Percentiles rank a stretch among this genome's conserved stretches.
These are phyloP conservation scores for Hyperoplus immaculatus DNA, from an alignment of 2,797 vertebrate genomes.

Conservation along the genomic window DNA sequence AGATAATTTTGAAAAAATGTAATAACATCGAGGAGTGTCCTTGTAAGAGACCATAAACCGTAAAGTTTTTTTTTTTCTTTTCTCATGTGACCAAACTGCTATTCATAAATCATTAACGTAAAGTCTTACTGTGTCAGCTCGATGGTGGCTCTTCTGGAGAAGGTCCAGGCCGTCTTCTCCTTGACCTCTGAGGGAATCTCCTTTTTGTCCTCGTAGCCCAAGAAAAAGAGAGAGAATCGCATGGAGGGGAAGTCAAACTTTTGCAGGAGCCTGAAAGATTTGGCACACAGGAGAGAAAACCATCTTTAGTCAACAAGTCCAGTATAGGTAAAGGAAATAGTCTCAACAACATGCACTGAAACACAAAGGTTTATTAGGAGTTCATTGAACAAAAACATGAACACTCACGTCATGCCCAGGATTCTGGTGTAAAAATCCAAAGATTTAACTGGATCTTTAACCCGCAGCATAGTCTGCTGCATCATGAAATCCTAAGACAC, in stretches of 20 bases:
- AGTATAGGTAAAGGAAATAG: neutral
- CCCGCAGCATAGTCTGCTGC: constrained; percentile 97
- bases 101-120: neutral
- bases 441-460: constrained; percentile 97
- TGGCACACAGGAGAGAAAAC: constrained; percentile 37
- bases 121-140: constrained; percentile 93
- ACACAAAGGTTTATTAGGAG: no score
- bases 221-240: constrained; percentile 97
- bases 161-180: constrained; percentile 91
- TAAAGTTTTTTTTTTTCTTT: neutral
- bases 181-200: constrained; percentile 91
- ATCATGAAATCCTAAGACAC: constrained; percentile 93
- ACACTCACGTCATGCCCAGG: constrained; percentile 97
- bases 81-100: neutral
- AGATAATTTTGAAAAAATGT: no score
- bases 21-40: neutral
- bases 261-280: constrained; percentile 89
- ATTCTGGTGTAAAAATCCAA: constrained; percentile 96
- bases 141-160: constrained; percentile 95
- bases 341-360: neutral
- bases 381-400: rapidly evolving
- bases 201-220: constrained; percentile 96
- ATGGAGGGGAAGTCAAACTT: constrained; percentile 96
- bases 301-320: neutral
- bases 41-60: neutral